Percentiles rank a stretch among this genome's conserved stretches.
Evolutionary conservation across 2,113 vertebrate species (phyloP).

Genomic region (Eudorcas thomsonii): DNA sequence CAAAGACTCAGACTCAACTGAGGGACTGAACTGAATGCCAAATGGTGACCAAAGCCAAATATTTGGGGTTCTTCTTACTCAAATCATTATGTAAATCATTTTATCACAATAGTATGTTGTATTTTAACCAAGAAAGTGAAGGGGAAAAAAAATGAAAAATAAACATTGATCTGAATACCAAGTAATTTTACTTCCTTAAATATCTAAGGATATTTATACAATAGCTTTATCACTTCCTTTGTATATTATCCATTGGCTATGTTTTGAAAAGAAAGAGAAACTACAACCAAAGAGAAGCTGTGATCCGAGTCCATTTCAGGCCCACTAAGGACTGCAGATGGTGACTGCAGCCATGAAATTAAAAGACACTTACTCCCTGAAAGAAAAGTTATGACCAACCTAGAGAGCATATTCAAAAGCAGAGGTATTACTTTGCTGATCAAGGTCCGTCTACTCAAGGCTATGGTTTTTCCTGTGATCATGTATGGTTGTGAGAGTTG

Average conservation of each 20-base stretch:
- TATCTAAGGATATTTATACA: not conserved
- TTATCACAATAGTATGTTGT: not conserved
- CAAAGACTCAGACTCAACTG: too few species aligned
- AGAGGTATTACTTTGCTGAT: too few species aligned
- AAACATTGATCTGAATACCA: not conserved
- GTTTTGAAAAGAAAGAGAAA: not conserved
- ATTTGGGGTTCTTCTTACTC: not conserved
- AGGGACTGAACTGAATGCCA: not conserved
- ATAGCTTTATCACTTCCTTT: not conserved
- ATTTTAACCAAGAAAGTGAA: not conserved
- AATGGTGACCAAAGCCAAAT: not conserved
- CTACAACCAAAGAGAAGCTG: not conserved
- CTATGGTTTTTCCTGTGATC: too few species aligned
- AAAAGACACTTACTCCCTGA: too few species aligned
- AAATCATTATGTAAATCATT: not conserved
- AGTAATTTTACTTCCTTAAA: not conserved
- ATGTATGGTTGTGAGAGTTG: too few species aligned
- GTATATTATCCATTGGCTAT: not conserved
- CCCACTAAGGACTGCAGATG: not conserved
- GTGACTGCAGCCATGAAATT: too few species aligned
- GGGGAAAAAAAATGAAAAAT: not conserved
- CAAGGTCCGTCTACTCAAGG: too few species aligned
- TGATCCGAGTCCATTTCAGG: not conserved
- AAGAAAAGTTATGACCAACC: too few species aligned
- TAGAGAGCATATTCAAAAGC: too few species aligned